A percentile compares a stretch with the other conserved stretches of the same genome.
Conservation (phyloP, 2,113 vertebrate genomes). For the Camelus bactrianus region DNA sequence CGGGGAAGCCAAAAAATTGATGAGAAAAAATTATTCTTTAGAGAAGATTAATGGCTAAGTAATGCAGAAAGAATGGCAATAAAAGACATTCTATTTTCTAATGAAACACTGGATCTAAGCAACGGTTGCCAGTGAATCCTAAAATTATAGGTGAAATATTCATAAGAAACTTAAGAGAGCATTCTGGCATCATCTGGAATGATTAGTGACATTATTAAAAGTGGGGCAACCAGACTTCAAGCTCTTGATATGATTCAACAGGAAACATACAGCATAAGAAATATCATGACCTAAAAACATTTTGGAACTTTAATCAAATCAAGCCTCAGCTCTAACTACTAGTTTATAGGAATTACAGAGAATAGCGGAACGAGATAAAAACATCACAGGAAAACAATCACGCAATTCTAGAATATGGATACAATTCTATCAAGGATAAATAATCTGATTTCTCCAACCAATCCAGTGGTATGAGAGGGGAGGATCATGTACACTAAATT, state of each 20-base stretch:
- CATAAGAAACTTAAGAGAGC: background rate
- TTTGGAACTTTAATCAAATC: background rate
- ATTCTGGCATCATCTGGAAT: no score
- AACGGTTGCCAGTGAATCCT: background rate
- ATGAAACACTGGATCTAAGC: background rate
- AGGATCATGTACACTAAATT: background rate
- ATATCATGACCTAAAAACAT: background rate
- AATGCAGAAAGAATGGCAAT: background rate
- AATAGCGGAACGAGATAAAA: background rate
- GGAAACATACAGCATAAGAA: background rate
- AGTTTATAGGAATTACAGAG: conserved; percentile 1
- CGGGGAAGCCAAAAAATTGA: background rate
- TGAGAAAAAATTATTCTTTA: background rate
- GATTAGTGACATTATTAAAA: background rate
- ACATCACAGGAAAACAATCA: background rate
- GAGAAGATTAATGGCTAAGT: background rate
- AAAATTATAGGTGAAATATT: background rate
- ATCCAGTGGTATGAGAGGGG: background rate
- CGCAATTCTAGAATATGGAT: background rate
- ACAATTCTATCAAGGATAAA: background rate
- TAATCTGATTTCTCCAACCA: conserved; percentile 19
- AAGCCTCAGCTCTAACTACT: background rate
- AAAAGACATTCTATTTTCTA: background rate
- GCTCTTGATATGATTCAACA: background rate
- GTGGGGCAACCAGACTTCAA: background rate